A percentile compares a stretch with the other conserved stretches of the same genome.
These are phyloP conservation scores for Macrophya alboannulata DNA, from an alignment of 2,888 invertebrate genomes.

Conservation along the genomic window DNA sequence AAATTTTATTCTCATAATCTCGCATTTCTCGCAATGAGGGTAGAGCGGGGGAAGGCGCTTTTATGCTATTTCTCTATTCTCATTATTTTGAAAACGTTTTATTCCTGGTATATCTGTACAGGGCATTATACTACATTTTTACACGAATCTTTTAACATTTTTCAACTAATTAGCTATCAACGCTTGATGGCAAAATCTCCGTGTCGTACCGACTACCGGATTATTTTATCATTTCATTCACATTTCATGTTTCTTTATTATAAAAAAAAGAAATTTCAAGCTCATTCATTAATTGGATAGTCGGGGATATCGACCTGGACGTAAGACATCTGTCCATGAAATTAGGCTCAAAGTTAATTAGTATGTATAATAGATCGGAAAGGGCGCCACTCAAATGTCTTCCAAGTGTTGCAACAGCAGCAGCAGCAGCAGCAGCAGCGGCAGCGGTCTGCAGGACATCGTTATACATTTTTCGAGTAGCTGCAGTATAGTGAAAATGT, in stretches of 20 bases:
- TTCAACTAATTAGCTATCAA: slow-evolving; percentile 7
- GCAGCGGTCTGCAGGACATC: slow-evolving; percentile 25
- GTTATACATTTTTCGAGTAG: slow-evolving; percentile 17
- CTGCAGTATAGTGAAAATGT: slow-evolving; percentile 66
- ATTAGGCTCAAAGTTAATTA: slow-evolving; percentile 28
- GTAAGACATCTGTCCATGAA: slow-evolving; percentile 16
- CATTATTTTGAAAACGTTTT: background rate
- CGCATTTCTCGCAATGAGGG: background rate
- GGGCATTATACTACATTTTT: background rate
- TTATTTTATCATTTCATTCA: background rate
- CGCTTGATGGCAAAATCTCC: background rate
- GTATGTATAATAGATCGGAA: slow-evolving; percentile 21
- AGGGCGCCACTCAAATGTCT: slow-evolving; percentile 34
- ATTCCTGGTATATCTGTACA: background rate
- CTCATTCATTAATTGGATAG: background rate
- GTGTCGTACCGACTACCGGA: background rate
- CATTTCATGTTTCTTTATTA: background rate
- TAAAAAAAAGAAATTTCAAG: background rate
- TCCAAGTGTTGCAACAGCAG: background rate
- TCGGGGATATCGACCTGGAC: background rate
- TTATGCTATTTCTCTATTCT: background rate
- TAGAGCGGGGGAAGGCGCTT: background rate
- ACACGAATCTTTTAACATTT: background rate
- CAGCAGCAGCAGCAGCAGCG: background rate
- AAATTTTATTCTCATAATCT: slow-evolving; percentile 24